These are phyloP conservation scores for Poecilobothrus nobilitatus DNA, from an alignment of 2,888 invertebrate species.

Conservation along the genomic window DNA sequence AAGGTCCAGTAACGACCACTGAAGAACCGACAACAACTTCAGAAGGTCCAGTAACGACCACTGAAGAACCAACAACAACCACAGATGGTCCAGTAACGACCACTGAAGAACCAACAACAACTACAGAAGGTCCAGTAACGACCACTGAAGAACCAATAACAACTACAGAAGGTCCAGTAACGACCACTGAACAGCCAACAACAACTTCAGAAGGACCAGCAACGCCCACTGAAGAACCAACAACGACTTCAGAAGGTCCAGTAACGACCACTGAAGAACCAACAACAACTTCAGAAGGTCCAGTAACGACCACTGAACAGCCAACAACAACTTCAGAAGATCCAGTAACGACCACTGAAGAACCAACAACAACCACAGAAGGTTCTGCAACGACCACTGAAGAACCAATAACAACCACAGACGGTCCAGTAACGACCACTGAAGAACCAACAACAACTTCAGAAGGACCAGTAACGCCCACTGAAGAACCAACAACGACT, in stretches of 20 bases:
- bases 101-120: not conserved
- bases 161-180: no score
- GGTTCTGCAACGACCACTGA: not conserved
- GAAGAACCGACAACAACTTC: not conserved
- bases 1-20: not conserved
- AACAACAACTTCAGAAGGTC: not conserved
- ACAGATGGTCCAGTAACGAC: not conserved
- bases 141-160: not conserved
- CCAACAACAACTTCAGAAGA: not conserved
- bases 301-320: not conserved
- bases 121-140: not conserved
- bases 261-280: not conserved
- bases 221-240: not conserved
- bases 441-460: no score
- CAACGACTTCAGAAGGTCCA: not conserved
- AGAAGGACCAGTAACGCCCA: no score
- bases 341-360: not conserved
- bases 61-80: not conserved
- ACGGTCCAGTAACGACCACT: not conserved
- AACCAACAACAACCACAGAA: not conserved
- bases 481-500: not conserved
- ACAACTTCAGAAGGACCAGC: not conserved
- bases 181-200: not conserved
- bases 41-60: slow-evolving; percentile 5
- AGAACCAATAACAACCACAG: not conserved